Conservation (phyloP, 2,113 vertebrate species). For the Silurus glanis region DNA sequence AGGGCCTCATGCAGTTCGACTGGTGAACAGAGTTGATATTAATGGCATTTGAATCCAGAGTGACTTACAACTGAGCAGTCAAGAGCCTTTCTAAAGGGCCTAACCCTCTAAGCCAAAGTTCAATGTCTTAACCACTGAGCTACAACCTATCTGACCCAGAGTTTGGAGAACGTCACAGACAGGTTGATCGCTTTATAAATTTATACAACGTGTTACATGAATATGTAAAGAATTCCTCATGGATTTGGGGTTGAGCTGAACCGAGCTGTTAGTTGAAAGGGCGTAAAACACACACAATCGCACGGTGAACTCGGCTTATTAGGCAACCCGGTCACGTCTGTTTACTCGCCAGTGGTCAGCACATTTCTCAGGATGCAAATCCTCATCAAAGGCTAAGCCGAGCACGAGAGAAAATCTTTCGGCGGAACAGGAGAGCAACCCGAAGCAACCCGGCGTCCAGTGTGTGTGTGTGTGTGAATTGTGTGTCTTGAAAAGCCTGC, state of each 20-base stretch:
- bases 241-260: constrained; percentile 7
- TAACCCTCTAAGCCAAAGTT: too few species aligned
- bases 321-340: constrained; percentile 53
- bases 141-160: too few species aligned
- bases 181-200: too few species aligned
- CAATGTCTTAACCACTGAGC: too few species aligned
- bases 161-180: too few species aligned
- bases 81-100: too few species aligned
- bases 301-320: constrained; percentile 36
- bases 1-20: neutral
- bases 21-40: neutral
- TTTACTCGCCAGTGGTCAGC: constrained; percentile 53
- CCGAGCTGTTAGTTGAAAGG: neutral
- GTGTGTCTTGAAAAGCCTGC: neutral
- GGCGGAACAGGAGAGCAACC: constrained; percentile 20
- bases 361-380: constrained; percentile 57
- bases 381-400: constrained; percentile 37
- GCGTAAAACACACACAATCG: neutral
- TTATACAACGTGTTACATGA: neutral
- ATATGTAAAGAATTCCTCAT: neutral
- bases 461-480: neutral
- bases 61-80: too few species aligned
- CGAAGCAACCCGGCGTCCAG: constrained; percentile 15
- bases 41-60: too few species aligned
- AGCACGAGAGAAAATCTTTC: constrained; percentile 43